phyloP scores from a whole-genome alignment of 2,113 vertebrate species.

The Sclerurus mexicanus region DNA sequence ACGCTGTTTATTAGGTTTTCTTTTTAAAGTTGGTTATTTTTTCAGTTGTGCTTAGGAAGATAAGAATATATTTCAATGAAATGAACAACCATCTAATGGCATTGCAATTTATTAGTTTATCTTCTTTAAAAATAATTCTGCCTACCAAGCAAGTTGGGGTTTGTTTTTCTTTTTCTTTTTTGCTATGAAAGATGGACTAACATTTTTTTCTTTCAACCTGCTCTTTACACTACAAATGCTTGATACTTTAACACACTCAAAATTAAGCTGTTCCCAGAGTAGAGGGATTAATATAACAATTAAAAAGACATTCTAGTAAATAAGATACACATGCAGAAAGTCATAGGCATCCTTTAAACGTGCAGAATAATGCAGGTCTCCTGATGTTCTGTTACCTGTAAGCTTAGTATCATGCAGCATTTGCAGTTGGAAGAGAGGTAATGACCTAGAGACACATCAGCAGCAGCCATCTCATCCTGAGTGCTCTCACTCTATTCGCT shows the following conservation, averaged over 20 bases:
- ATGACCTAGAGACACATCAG: constrained; percentile 89
- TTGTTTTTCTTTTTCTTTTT: not conserved
- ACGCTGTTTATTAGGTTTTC: not conserved
- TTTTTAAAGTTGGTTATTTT: constrained; percentile 8
- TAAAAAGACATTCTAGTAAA: constrained; percentile 41
- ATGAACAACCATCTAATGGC: constrained; percentile 3
- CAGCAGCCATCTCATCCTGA: constrained; percentile 88
- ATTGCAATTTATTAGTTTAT: constrained; percentile 31
- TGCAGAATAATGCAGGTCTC: constrained; percentile 72
- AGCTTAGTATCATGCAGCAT: constrained; percentile 78
- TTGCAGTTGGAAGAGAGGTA: constrained; percentile 83
- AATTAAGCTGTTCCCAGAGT: constrained; percentile 48
- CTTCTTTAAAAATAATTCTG: constrained; percentile 28
- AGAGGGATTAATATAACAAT: constrained; percentile 59
- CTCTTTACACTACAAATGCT: constrained; percentile 58
- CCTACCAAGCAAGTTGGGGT: not conserved
- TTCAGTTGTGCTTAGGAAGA: constrained; percentile 10
- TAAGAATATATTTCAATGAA: constrained; percentile 37
- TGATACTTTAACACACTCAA: constrained; percentile 46
- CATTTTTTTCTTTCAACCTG: constrained; percentile 15
- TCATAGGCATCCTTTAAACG: constrained; percentile 63
- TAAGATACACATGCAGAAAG: constrained; percentile 71
- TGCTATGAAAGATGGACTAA: constrained; percentile 21
- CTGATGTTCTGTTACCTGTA: constrained; percentile 86
- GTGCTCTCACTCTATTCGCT: constrained; percentile 84